Base-by-base conservation (phyloP, 2,113 vertebrate species). In the Melanocharis versteri region DNA sequence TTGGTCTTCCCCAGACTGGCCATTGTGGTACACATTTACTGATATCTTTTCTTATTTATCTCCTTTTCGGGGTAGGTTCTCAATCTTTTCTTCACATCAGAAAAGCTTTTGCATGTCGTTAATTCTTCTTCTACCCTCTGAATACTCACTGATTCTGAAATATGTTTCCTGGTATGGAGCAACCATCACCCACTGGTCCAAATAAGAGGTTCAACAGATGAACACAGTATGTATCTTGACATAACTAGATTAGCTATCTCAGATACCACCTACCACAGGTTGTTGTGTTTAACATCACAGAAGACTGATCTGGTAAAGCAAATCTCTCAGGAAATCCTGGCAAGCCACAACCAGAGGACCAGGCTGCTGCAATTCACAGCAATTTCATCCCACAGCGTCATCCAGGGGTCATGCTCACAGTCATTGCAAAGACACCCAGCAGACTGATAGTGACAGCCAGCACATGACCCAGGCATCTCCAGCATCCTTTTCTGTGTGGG, bases 191-290 rank as follows among this genome's bases (percentile, higher is more conserved):
- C 30, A 47, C 44, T 23, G 18, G 10, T 45, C 47, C 51, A 84
- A 23, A 26, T 4, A 56, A 83, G 44, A 48, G 5, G 5, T 16
- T 64, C 75, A 90, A 31, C 37, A 57, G 45, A 75, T 58, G 30
- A 48, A 70, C 33, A 57, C 21, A 66, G 12, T 17, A 35, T 13
- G 4, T 30, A 48, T 48, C 26, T 33, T 10, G 11, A 22, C 14
- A 24, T 31, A 79, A 71, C 15, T 10, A 61, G 12, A 57, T 40
- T 2, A 57, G 37, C 16, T 33, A 39, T 48, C 85, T 61, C 45
- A 26, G 75, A 50, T 28, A 39, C 33, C 12, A 16, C 28, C n/a
- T 68, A 44, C 54, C 0, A 0, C 1, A 11, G 8, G 14, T 45
- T 23, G 51, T 18, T 56, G 6, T 20, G 23, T 17, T 81, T 89